A percentile compares a stretch with the other conserved stretches of the same genome.
Evolutionary conservation across 2,888 invertebrate species (phyloP).

Genomic region (Agrochola litura): DNA sequence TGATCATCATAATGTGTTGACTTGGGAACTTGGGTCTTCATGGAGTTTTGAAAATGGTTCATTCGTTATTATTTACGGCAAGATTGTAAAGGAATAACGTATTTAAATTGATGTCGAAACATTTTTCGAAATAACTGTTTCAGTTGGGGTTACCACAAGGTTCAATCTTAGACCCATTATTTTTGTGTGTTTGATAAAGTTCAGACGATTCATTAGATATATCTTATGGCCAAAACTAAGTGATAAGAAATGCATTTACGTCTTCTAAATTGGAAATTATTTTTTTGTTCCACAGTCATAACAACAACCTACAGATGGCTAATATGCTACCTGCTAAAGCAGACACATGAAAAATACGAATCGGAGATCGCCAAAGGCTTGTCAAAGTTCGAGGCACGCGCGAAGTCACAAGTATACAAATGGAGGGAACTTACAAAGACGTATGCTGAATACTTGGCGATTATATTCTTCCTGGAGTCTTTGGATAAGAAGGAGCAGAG

Average conservation of each 20-base stretch:
- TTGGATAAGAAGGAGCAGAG: slow-evolving; percentile 81
- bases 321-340: slow-evolving; percentile 94
- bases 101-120: not conserved
- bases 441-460: slow-evolving; percentile 93
- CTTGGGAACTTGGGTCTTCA: not conserved
- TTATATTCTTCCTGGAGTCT: slow-evolving; percentile 89
- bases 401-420: slow-evolving; percentile 95
- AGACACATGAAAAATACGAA: slow-evolving; percentile 92
- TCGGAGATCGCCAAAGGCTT: slow-evolving; percentile 89
- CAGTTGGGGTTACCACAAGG: slow-evolving; percentile 31
- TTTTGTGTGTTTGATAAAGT: not conserved
- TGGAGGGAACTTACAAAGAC: slow-evolving; percentile 94
- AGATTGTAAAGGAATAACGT: not conserved
- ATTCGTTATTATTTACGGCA: not conserved
- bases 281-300: slow-evolving; percentile 89
- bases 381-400: slow-evolving; percentile 94
- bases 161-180: not conserved
- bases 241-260: not conserved
- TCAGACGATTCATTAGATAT: not conserved
- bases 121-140: not conserved
- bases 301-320: slow-evolving; percentile 95
- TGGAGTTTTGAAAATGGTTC: too few relatives aligned
- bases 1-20: not conserved
- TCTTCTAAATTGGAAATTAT: not conserved
- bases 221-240: not conserved